Evolutionary conservation across 2,888 invertebrate genomes (phyloP).

Genomic region (Encarsia formosa): DNA sequence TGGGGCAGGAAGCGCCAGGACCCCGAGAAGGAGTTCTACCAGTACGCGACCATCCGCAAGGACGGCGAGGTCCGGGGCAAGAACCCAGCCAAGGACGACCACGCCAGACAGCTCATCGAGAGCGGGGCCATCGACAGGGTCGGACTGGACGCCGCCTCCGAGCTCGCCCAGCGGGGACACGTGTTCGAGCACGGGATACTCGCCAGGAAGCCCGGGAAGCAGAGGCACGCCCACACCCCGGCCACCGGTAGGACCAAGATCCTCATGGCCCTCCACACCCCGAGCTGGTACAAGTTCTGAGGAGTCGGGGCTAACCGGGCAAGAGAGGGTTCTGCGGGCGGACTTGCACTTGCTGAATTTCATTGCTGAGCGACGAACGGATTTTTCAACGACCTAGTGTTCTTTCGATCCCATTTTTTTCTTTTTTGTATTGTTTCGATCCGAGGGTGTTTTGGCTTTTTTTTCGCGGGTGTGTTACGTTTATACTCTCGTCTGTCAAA

Average conservation of each 20-base stretch:
- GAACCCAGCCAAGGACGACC: conserved; percentile 44
- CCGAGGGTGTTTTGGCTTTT: too few relatives aligned
- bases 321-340: too few relatives aligned
- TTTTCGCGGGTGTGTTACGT: too few relatives aligned
- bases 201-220: conserved; percentile 39
- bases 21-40: conserved; percentile 47
- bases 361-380: too few relatives aligned
- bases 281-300: conserved; percentile 49
- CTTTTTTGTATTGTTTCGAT: too few relatives aligned
- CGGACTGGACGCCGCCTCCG: conserved; percentile 45
- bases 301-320: too few relatives aligned
- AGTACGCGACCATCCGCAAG: conserved; percentile 44
- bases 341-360: too few relatives aligned
- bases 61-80: conserved; percentile 47
- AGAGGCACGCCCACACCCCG: conserved; percentile 40
- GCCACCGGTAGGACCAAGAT: conserved; percentile 46
- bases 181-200: conserved; percentile 47
- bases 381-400: too few relatives aligned
- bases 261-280: conserved; percentile 46
- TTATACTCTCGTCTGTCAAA: too few relatives aligned
- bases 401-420: too few relatives aligned
- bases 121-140: conserved; percentile 46
- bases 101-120: conserved; percentile 44
- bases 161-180: conserved; percentile 46
- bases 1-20: conserved; percentile 64